Base-by-base conservation (phyloP, 2,797 vertebrate genomes). In the Spea hammondii region DNA sequence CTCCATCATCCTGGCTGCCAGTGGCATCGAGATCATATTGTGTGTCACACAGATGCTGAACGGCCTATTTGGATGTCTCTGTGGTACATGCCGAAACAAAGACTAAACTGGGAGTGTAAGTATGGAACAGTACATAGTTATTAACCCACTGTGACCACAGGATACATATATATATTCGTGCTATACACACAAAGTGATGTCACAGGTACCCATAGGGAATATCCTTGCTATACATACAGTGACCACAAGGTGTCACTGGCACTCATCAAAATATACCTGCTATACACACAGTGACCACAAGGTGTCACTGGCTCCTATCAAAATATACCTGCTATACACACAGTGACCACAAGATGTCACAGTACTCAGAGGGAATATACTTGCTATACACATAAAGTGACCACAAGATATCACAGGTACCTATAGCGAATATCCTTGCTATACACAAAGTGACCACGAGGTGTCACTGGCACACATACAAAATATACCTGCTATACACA, bases 21-120 rank as follows among this genome's bases (percentile, higher is more conserved):
- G 90, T 62, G 14, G 51, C 6, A 65, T 92, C 79, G 85, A 94
- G 88, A 1, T 88, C 48, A 51, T 93, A 3, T 88, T 95, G 11
- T 94, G 92, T 14, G 82, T 71, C 11, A 5, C 83, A 11, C 93
- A 94, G 88, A 89, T 92, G 87, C 84, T 94, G 84, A 94, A 93
- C 1, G 91, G 93, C 5, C 87, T 94, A 3, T 87, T 91, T 0
- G 93, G 93, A 54, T 93, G 92, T 65, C 70, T 94, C 77, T 94
- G 93, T 53, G 92, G 93, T 72, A 88, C 93, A 76, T 94, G 93
- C 84, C 62, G 32, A 8, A 54, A 77, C 4, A 0, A 72, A 67
- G 0, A 13, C 6, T 3, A 13, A 70, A n/a, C 48, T 44, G 48
- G 48, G 46, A 51, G 7, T 17, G n/a, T 66, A 13, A 59, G 47